Percentiles rank a stretch among this genome's conserved stretches.
Evolutionary conservation across 2,113 vertebrate genomes (phyloP).

Genomic region (Dicerorhinus sumatrensis): DNA sequence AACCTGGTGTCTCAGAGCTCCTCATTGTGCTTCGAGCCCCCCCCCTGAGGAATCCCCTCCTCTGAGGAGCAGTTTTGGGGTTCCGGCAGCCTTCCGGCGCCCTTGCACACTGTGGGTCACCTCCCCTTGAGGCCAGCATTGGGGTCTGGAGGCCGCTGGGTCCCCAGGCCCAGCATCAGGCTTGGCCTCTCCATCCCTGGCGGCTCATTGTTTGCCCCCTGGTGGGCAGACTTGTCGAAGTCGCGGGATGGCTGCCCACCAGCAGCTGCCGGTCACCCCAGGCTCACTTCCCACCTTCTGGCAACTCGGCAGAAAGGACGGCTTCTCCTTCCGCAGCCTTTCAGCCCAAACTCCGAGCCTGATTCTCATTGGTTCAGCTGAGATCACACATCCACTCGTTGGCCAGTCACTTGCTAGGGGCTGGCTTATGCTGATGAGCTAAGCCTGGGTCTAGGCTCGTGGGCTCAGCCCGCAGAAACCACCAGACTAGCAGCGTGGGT

Average conservation of each 20-base stretch:
- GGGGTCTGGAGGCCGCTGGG: background rate
- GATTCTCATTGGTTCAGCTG: background rate
- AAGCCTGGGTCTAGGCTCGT: background rate
- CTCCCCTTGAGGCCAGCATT: background rate
- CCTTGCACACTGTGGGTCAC: background rate
- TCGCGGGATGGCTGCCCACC: background rate
- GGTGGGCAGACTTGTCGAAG: background rate
- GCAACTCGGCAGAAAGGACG: background rate
- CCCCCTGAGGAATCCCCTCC: fast-evolving
- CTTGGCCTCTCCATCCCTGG: background rate
- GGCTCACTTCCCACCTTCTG: background rate
- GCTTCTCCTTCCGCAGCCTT: background rate
- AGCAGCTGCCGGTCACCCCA: background rate
- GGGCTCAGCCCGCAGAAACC: background rate
- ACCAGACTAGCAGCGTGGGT: too few relatives aligned
- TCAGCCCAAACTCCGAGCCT: background rate
- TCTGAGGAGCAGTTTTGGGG: background rate
- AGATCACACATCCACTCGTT: background rate
- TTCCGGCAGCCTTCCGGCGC: background rate
- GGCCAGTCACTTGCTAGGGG: background rate
- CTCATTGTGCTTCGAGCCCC: background rate
- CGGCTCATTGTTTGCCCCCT: background rate
- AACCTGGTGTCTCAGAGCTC: background rate
- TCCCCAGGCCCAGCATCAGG: background rate
- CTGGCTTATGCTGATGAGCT: background rate